Conservation (phyloP, 1,140 invertebrate genomes). For the Solen grandis region DNA sequence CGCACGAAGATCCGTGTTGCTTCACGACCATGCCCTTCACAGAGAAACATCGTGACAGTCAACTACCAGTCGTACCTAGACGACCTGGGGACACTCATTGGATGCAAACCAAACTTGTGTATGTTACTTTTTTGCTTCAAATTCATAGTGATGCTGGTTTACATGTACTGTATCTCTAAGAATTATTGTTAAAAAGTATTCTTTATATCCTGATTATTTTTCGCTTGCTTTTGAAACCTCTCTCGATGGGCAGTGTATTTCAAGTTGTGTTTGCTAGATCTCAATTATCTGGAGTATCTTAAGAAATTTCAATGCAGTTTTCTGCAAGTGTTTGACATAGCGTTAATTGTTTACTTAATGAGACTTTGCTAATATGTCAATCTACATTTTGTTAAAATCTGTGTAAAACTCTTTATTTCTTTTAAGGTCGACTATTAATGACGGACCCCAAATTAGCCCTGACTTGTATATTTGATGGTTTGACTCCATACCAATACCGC, state of each 20-base stretch:
- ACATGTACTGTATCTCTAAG: too few species aligned
- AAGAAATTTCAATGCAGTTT: background rate
- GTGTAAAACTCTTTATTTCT: background rate
- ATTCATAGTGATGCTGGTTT: too few species aligned
- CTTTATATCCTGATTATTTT: too few species aligned
- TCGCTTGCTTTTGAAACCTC: too few species aligned
- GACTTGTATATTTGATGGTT: constrained; percentile 75
- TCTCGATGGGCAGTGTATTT: too few species aligned
- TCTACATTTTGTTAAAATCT: background rate
- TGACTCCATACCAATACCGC: constrained; percentile 81
- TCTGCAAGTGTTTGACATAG: background rate
- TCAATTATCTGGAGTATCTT: too few species aligned
- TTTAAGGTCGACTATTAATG: constrained; percentile 64
- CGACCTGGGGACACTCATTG: constrained; percentile 79
- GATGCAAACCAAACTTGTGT: constrained; percentile 76
- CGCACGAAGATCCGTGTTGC: constrained; percentile 50
- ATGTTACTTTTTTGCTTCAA: too few species aligned
- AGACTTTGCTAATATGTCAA: background rate
- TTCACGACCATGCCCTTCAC: constrained; percentile 41
- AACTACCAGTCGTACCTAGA: constrained; percentile 80
- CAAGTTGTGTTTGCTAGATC: too few species aligned
- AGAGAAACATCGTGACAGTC: constrained; percentile 71
- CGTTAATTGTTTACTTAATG: background rate
- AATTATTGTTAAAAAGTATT: too few species aligned
- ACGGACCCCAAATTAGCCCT: constrained; percentile 76